phyloP scores from a whole-genome alignment of 2,888 invertebrate species.

The Nymphalis urticae region DNA sequence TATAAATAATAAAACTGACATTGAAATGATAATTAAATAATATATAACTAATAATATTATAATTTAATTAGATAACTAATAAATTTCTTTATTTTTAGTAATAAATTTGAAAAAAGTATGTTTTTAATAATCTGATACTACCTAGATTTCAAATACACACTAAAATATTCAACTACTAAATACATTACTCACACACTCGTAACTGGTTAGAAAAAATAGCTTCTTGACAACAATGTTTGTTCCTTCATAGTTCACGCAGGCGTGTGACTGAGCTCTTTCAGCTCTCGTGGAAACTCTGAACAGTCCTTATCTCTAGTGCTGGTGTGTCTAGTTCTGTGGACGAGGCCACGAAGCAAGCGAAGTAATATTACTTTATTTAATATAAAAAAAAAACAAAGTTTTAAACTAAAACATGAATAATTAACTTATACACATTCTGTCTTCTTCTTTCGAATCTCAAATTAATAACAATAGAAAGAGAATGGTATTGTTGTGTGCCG shows the following conservation, averaged over 20 bases:
- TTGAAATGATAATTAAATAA: too few species aligned
- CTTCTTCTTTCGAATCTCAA: too few species aligned
- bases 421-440: too few species aligned
- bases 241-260: conserved; percentile 9
- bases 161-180: not conserved
- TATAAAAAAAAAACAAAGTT: not conserved
- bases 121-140: too few species aligned
- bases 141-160: not conserved
- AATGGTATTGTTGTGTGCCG: too few species aligned
- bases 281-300: conserved; percentile 21
- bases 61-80: too few species aligned
- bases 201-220: not conserved
- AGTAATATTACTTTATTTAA: not conserved
- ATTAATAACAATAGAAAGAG: too few species aligned
- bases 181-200: not conserved
- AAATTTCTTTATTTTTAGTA: too few species aligned
- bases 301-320: conserved; percentile 29
- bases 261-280: conserved; percentile 15
- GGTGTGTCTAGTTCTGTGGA: conserved; percentile 19
- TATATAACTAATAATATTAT: too few species aligned
- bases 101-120: too few species aligned
- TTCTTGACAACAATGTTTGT: not conserved
- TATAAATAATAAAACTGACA: too few species aligned
- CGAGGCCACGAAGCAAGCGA: conserved; percentile 18
- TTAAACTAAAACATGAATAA: too few species aligned